phyloP scores from a whole-genome alignment of 1,140 invertebrate species.

The Leptinotarsa texana region DNA sequence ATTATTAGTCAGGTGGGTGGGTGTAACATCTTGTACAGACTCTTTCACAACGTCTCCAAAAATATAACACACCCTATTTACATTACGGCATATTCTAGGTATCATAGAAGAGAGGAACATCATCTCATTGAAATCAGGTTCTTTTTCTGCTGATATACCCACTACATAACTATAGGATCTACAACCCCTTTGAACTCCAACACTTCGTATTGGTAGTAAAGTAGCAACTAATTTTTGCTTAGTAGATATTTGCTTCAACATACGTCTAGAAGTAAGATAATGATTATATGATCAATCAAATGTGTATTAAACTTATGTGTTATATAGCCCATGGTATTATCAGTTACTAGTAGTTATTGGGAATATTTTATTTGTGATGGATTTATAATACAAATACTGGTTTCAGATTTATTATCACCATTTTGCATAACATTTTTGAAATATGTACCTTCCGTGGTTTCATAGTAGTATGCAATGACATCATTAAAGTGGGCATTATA shows the following conservation, averaged over 20 bases:
- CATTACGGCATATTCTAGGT: conserved; percentile 91
- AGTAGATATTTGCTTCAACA: conserved; percentile 74
- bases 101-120: conserved; percentile 88
- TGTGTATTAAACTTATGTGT: too few relatives aligned
- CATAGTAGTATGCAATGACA: too few relatives aligned
- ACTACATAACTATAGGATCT: conserved; percentile 96
- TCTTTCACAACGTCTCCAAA: conserved; percentile 88
- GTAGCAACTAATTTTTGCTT: conserved; percentile 80
- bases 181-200: conserved; percentile 96
- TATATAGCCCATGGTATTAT: too few relatives aligned
- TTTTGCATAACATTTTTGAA: too few relatives aligned
- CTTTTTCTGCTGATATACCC: conserved; percentile 80
- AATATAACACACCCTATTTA: conserved; percentile 94
- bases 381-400: too few relatives aligned
- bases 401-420: too few relatives aligned
- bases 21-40: conserved; percentile 90
- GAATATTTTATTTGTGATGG: too few relatives aligned
- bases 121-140: conserved; percentile 88
- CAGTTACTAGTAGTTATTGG: too few relatives aligned
- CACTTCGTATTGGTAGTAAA: conserved; percentile 91
- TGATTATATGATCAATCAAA: not conserved
- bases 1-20: conserved; percentile 88
- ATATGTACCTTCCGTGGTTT: too few relatives aligned
- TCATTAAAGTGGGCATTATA: too few relatives aligned
- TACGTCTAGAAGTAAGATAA: conserved; percentile 37